Evolutionary conservation across 1,140 invertebrate genomes (phyloP).

Genomic region (Drosophila sturtevanti): DNA sequence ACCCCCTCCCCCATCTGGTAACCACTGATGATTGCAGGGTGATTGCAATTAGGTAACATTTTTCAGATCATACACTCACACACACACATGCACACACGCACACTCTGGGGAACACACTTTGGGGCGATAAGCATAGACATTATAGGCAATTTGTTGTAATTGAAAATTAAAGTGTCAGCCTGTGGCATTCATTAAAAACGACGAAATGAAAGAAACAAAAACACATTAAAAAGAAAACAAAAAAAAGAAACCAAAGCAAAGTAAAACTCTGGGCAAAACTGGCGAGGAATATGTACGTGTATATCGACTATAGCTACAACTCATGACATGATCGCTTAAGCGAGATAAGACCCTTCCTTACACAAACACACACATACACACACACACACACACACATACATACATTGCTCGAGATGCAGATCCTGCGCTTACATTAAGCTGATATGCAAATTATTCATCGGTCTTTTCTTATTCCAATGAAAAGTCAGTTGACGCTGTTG

Average conservation of each 20-base stretch:
- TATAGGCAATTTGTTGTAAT: constrained; percentile 81
- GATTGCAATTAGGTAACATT: constrained; percentile 54
- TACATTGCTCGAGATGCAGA: constrained; percentile 40
- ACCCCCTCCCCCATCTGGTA: too few species aligned
- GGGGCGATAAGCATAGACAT: constrained; percentile 80
- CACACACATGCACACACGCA: constrained; percentile 24
- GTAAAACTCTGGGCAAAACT: background rate
- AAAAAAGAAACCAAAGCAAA: background rate
- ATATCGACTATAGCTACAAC: constrained; percentile 6
- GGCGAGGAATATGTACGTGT: constrained; percentile 46
- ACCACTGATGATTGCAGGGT: constrained; percentile 11
- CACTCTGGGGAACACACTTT: constrained; percentile 21
- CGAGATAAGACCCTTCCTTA: constrained; percentile 68
- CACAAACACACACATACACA: constrained; percentile 32
- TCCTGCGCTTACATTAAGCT: constrained; percentile 72
- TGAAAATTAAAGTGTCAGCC: constrained; percentile 81
- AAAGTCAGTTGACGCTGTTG: constrained; percentile 33
- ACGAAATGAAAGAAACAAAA: constrained; percentile 24
- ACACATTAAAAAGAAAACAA: background rate
- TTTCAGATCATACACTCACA: constrained; percentile 40
- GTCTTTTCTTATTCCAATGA: constrained; percentile 63
- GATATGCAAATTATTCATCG: constrained; percentile 77
- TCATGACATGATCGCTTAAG: constrained; percentile 66
- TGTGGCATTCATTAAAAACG: constrained; percentile 71
- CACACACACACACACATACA: constrained; percentile 7